phyloP scores from a whole-genome alignment of 2,113 vertebrate genomes.

The Emydocephalus ijimae region DNA sequence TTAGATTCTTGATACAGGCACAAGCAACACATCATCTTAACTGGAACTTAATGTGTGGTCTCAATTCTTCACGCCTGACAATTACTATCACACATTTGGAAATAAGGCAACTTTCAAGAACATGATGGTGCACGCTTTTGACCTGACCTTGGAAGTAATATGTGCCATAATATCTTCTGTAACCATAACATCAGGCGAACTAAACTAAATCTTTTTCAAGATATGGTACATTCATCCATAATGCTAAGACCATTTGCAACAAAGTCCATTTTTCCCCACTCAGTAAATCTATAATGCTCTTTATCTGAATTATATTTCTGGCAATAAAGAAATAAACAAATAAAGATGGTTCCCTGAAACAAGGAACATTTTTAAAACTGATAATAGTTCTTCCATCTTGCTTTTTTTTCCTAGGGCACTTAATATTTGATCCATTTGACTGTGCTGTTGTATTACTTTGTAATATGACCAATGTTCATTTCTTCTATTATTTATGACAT shows the following conservation, averaged over 20 bases:
- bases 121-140: constrained; percentile 18
- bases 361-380: neutral
- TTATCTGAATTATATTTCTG: constrained; percentile 66
- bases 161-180: constrained; percentile 50
- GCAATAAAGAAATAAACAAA: constrained; percentile 26
- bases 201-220: constrained; percentile 58
- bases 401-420: neutral
- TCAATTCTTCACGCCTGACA: too few relatives aligned
- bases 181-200: constrained; percentile 53
- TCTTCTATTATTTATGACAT: constrained; percentile 35
- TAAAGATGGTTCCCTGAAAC: constrained; percentile 40
- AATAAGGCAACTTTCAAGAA: neutral
- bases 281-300: constrained; percentile 50
- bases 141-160: constrained; percentile 46
- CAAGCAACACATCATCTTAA: too few relatives aligned
- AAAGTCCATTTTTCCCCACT: constrained; percentile 55
- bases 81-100: constrained; percentile 25
- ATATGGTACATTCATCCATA: constrained; percentile 53
- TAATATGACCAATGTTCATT: constrained; percentile 22
- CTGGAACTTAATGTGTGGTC: too few relatives aligned
- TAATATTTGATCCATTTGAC: constrained; percentile 21
- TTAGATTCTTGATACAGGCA: too few relatives aligned
- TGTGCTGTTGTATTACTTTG: constrained; percentile 31
- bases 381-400: constrained; percentile 20
- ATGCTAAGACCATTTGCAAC: constrained; percentile 53